Percentiles rank a stretch among this genome's conserved stretches.
These are phyloP conservation scores for Zaprionus lachaisei DNA, from an alignment of 1,140 invertebrate species.

Conservation along the genomic window DNA sequence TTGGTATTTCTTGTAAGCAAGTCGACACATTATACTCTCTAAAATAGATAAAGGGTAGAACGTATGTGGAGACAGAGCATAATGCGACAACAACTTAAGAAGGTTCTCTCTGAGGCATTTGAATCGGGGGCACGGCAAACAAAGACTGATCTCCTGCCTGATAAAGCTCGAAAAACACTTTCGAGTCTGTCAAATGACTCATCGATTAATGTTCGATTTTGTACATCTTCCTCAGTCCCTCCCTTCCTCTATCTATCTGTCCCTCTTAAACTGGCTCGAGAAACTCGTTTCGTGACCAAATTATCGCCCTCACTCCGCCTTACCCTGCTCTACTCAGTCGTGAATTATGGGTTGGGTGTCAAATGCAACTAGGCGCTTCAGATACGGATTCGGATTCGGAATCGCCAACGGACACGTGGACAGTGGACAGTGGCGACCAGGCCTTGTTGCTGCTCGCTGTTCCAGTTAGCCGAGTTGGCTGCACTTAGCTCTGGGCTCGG, in stretches of 20 bases:
- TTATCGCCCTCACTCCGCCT: constrained; percentile 8
- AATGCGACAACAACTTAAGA: constrained; percentile 1
- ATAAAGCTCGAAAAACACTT: constrained; percentile 21
- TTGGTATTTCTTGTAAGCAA: no score
- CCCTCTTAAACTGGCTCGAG: not conserved
- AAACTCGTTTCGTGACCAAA: constrained; percentile 51
- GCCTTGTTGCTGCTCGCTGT: not conserved
- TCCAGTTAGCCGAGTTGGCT: not conserved
- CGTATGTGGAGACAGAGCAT: no score
- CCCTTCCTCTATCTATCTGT: not conserved
- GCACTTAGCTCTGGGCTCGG: constrained; percentile 15
- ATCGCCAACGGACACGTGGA: not conserved
- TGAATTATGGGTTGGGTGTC: constrained; percentile 54
- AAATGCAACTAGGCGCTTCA: constrained; percentile 49
- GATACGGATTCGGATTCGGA: constrained; percentile 24
- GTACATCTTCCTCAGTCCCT: not conserved
- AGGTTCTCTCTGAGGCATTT: constrained; percentile 3
- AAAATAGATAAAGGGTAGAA: no score
- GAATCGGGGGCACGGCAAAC: constrained; percentile 30
- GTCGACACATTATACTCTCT: no score
- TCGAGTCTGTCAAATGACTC: constrained; percentile 45
- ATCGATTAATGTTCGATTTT: constrained; percentile 45
- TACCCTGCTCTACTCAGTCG: not conserved
- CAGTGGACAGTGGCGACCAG: not conserved
- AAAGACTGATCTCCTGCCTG: constrained; percentile 10